Conservation (phyloP, 2,888 invertebrate genomes). For the Nemapogon koenigi region DNA sequence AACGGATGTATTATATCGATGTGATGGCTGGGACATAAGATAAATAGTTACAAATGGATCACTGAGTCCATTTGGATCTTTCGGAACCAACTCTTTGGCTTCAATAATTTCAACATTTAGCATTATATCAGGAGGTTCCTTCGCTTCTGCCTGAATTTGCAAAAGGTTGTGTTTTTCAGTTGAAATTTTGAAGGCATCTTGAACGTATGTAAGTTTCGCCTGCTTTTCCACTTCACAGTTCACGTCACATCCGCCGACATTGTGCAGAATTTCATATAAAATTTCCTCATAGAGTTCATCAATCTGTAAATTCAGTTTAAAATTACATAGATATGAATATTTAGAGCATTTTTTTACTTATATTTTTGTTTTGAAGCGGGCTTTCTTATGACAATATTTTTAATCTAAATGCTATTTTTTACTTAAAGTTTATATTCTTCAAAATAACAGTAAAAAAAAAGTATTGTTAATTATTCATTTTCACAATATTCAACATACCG, state of each 20-base stretch:
- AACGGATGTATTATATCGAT: slow-evolving; percentile 89
- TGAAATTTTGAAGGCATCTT: slow-evolving; percentile 79
- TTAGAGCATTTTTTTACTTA: too few species aligned
- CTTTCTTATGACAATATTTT: too few species aligned
- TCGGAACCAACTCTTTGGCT: slow-evolving; percentile 83
- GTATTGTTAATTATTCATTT: too few species aligned
- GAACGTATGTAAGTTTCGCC: slow-evolving; percentile 75
- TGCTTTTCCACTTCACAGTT: slow-evolving; percentile 73
- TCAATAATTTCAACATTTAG: slow-evolving; percentile 87
- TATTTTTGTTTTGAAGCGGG: too few species aligned
- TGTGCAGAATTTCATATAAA: slow-evolving; percentile 82
- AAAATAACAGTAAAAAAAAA: too few species aligned
- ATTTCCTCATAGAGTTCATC: slow-evolving; percentile 88
- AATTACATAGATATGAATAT: not conserved
- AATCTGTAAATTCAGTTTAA: slow-evolving; percentile 60
- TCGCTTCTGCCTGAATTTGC: slow-evolving; percentile 73
- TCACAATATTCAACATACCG: slow-evolving; percentile 41
- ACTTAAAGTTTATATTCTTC: too few species aligned
- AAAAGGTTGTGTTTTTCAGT: slow-evolving; percentile 77
- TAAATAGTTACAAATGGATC: slow-evolving; percentile 97
- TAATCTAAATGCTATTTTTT: too few species aligned
- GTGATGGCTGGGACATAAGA: slow-evolving; percentile 76
- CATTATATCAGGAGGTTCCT: slow-evolving; percentile 84
- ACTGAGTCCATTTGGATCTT: slow-evolving; percentile 91
- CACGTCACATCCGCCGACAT: slow-evolving; percentile 83